A percentile compares a stretch with the other conserved stretches of the same genome.
Conservation (phyloP, 2,113 vertebrate species). For the Lota lota region DNA sequence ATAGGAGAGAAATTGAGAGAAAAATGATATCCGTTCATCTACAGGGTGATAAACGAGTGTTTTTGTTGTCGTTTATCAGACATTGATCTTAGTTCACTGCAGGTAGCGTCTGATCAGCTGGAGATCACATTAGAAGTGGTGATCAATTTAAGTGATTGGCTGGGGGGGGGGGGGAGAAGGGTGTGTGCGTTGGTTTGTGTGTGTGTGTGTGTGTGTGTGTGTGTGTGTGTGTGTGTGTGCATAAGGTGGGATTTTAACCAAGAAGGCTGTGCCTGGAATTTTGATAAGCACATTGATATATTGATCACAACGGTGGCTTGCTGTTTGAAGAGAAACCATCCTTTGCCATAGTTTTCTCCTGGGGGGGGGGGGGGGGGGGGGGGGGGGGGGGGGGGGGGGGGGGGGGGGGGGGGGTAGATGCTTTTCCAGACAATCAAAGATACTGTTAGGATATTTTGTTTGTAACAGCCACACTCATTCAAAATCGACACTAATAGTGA, state of each 20-base stretch:
- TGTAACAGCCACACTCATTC: no score
- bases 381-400: no score
- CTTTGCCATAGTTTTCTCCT: not conserved
- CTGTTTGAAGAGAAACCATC: conserved; percentile 35
- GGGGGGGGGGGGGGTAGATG: no score
- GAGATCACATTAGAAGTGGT: conserved; percentile 66
- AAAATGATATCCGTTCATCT: conserved; percentile 72
- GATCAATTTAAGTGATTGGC: conserved; percentile 70
- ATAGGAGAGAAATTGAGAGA: conserved; percentile 70
- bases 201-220: not conserved
- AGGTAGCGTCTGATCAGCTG: conserved; percentile 72
- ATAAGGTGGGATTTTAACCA: conserved; percentile 1
- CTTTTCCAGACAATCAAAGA: no score
- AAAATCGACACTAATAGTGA: no score
- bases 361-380: no score
- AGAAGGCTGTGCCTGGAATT: conserved; percentile 59
- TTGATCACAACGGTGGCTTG: conserved; percentile 53
- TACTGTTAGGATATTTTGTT: no score
- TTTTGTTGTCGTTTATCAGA: conserved; percentile 72
- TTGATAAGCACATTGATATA: conserved; percentile 65
- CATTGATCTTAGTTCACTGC: conserved; percentile 67
- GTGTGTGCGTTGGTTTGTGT: not conserved
- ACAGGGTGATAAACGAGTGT: conserved; percentile 71
- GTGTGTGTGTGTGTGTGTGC: conserved; percentile 18
- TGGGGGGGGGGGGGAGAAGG: conserved; percentile 8